Conservation (phyloP, 2,797 vertebrate genomes). For the Sebastes diaconus region DNA sequence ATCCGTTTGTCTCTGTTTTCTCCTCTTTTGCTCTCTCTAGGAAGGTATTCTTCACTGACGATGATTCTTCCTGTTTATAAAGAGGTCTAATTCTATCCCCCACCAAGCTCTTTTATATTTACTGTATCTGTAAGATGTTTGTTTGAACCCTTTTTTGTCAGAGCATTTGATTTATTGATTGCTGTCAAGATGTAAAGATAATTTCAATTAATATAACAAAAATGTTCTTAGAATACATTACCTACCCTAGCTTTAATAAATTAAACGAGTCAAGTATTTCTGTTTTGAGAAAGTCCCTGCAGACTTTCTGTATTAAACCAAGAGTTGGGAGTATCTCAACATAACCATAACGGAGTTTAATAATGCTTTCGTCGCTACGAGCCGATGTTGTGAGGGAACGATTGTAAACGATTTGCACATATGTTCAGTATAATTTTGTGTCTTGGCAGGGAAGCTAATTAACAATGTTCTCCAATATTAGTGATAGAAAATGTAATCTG, state of each 20-base stretch:
- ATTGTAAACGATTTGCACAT: not conserved
- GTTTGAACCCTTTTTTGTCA: not conserved
- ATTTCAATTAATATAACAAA: too few species aligned
- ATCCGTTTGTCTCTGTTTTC: not conserved
- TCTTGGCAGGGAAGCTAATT: not conserved
- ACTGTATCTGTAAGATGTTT: not conserved
- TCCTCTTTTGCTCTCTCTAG: not conserved
- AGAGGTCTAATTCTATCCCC: accelerated
- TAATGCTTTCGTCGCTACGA: not conserved
- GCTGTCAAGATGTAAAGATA: too few species aligned
- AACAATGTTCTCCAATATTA: not conserved
- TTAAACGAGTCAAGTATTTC: too few species aligned
- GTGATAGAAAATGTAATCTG: not conserved
- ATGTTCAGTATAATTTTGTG: not conserved
- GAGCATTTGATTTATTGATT: too few species aligned
- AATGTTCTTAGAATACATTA: too few species aligned
- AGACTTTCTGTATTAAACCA: not conserved
- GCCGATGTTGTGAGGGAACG: not conserved
- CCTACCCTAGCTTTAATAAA: too few species aligned
- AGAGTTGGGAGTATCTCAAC: not conserved
- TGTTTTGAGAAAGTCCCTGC: not conserved
- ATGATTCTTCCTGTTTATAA: not conserved
- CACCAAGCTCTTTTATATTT: not conserved
- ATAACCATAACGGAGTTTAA: not conserved
- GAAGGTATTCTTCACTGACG: not conserved